Evolutionary conservation across 2,113 vertebrate species (phyloP).

Genomic region (Gallinago paraguaiae): DNA sequence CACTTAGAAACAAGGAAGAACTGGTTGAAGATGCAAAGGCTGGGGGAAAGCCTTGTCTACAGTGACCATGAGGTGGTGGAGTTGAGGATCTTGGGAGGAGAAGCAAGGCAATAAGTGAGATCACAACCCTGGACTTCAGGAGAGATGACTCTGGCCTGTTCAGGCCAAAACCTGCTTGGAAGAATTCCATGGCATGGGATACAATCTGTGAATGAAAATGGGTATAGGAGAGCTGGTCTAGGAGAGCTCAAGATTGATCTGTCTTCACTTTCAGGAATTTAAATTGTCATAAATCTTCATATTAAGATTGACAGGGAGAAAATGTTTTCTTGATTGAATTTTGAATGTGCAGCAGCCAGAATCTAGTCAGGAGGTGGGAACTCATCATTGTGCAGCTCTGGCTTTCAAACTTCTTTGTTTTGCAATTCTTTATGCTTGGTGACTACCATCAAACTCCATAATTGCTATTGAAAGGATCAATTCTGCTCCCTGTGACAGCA

Average conservation of each 20-base stretch:
- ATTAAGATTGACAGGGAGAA: background rate
- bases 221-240: background rate
- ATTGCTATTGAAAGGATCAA: background rate
- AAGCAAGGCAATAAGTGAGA: background rate
- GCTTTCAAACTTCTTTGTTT: background rate
- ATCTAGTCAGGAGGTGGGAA: background rate
- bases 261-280: background rate
- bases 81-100: background rate
- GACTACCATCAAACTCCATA: background rate
- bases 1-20: background rate
- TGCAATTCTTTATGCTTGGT: background rate
- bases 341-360: background rate
- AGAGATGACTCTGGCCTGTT: background rate
- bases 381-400: background rate
- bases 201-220: background rate
- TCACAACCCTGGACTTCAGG: background rate
- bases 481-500: background rate
- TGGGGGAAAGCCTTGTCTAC: background rate
- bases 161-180: background rate
- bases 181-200: background rate
- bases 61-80: background rate
- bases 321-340: background rate
- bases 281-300: background rate
- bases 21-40: background rate
- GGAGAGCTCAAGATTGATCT: background rate